A percentile compares a stretch with the other conserved stretches of the same genome.
Evolutionary conservation across 2,888 invertebrate species (phyloP).

Genomic region (Calephelis perditalis): DNA sequence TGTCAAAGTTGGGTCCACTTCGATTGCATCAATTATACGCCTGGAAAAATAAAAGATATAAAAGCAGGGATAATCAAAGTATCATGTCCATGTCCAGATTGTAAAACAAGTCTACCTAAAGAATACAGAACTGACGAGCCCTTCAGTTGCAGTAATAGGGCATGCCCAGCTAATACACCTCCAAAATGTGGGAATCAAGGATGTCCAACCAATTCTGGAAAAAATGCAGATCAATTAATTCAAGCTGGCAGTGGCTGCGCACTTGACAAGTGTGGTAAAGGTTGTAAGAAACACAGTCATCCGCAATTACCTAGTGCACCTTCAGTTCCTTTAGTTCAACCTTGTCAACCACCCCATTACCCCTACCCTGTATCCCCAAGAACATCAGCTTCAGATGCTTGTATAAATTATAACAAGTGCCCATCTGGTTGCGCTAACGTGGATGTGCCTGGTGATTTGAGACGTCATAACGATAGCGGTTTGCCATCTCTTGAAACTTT

Average conservation of each 20-base stretch:
- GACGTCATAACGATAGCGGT: constrained; percentile 10
- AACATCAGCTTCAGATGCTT: constrained; percentile 25
- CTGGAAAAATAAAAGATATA: constrained; percentile 58
- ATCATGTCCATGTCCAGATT: constrained; percentile 64
- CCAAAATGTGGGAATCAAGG: constrained; percentile 36
- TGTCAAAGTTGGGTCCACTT: constrained; percentile 61
- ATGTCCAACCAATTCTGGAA: constrained; percentile 37
- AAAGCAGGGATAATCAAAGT: constrained; percentile 53
- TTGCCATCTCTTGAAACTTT: constrained; percentile 37
- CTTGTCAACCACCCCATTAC: constrained; percentile 20
- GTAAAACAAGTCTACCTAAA: constrained; percentile 38
- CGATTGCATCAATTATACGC: constrained; percentile 55
- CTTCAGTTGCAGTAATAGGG: constrained; percentile 44
- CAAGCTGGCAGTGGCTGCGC: constrained; percentile 29
- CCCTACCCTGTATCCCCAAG: constrained; percentile 10
- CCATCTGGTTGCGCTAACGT: constrained; percentile 30
- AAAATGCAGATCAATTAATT: constrained; percentile 24
- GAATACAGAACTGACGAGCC: constrained; percentile 45
- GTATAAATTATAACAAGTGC: constrained; percentile 24
- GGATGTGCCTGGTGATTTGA: constrained; percentile 36
- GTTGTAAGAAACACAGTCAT: constrained; percentile 38
- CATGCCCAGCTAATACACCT: constrained; percentile 49
- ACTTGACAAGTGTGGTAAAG: constrained; percentile 36
- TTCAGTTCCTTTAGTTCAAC: constrained; percentile 16
- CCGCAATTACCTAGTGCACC: constrained; percentile 27